These are phyloP conservation scores for Pandemis heparana DNA, from an alignment of 2,888 invertebrate species.

Conservation along the genomic window DNA sequence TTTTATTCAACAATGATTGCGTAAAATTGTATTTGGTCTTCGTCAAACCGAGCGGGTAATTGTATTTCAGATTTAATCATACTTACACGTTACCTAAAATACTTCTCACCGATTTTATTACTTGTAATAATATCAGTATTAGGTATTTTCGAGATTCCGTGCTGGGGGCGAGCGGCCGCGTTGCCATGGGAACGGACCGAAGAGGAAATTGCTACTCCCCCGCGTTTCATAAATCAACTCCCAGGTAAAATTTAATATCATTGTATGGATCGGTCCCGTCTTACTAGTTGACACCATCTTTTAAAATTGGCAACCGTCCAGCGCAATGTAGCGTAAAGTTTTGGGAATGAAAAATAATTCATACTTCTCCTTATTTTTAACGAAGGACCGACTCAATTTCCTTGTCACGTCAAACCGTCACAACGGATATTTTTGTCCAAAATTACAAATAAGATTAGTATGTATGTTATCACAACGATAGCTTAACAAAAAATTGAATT, in stretches of 20 bases:
- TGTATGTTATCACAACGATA: too few relatives aligned
- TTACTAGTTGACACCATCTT: slow-evolving; percentile 39
- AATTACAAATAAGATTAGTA: neutral
- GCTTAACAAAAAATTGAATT: too few relatives aligned
- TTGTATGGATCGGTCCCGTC: slow-evolving; percentile 57
- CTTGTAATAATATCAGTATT: slow-evolving; percentile 53
- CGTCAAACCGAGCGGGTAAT: neutral
- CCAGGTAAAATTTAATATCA: slow-evolving; percentile 77
- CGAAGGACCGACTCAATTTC: slow-evolving; percentile 2
- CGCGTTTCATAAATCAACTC: slow-evolving; percentile 72
- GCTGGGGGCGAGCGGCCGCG: slow-evolving; percentile 50
- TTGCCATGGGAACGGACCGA: slow-evolving; percentile 68
- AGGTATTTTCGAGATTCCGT: slow-evolving; percentile 55
- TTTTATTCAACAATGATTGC: neutral
- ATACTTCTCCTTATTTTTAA: neutral
- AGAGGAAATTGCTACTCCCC: slow-evolving; percentile 75
- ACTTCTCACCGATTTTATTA: slow-evolving; percentile 4
- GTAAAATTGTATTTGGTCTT: neutral
- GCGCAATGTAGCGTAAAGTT: neutral
- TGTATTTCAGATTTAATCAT: neutral
- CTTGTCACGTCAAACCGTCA: neutral
- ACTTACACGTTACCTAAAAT: neutral
- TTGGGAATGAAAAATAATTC: neutral
- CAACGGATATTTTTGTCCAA: neutral
- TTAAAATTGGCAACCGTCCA: slow-evolving; percentile 39